A percentile compares a stretch with the other conserved stretches of the same genome.
Evolutionary conservation across 1,140 invertebrate genomes (phyloP).

Genomic region (Drosophila baimaii): DNA sequence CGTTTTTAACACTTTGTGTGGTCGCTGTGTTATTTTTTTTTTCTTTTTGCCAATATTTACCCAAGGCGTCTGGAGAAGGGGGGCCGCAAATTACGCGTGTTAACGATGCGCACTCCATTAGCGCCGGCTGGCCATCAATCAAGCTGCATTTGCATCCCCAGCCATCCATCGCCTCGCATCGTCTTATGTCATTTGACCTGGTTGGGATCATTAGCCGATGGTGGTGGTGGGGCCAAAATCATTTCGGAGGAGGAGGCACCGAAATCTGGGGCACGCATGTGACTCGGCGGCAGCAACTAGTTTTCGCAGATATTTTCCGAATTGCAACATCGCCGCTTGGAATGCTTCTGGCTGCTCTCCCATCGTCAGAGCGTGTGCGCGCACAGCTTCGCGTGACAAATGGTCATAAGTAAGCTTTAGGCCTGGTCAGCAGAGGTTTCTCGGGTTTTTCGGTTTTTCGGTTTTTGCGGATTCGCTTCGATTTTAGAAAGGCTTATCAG

Average conservation of each 20-base stretch:
- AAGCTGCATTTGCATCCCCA: slow-evolving; percentile 70
- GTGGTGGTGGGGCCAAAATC: too few relatives aligned
- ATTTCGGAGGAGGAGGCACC: slow-evolving; percentile 22
- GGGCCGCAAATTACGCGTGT: slow-evolving; percentile 58
- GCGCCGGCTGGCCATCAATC: slow-evolving; percentile 59
- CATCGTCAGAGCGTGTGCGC: too few relatives aligned
- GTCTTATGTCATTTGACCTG: slow-evolving; percentile 54
- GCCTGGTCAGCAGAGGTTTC: slow-evolving; percentile 32
- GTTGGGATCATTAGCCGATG: slow-evolving; percentile 61
- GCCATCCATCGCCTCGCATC: slow-evolving; percentile 3
- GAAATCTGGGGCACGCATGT: slow-evolving; percentile 65
- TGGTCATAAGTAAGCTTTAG: slow-evolving; percentile 60
- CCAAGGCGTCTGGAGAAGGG: neutral
- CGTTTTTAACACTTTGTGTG: slow-evolving; percentile 26
- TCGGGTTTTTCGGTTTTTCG: slow-evolving; percentile 20
- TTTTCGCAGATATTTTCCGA: slow-evolving; percentile 35
- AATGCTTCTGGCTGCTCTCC: slow-evolving; percentile 34
- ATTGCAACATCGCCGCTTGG: slow-evolving; percentile 55
- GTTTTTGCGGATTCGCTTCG: slow-evolving; percentile 1
- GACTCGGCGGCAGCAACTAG: slow-evolving; percentile 31
- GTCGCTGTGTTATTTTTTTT: slow-evolving; percentile 1
- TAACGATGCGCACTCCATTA: slow-evolving; percentile 64
- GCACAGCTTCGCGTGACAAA: slow-evolving; percentile 77
- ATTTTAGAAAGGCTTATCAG: slow-evolving; percentile 74
- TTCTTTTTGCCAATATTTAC: slow-evolving; percentile 7